phyloP scores from a whole-genome alignment of 2,888 invertebrate genomes.

The Aleiodes alternator region DNA sequence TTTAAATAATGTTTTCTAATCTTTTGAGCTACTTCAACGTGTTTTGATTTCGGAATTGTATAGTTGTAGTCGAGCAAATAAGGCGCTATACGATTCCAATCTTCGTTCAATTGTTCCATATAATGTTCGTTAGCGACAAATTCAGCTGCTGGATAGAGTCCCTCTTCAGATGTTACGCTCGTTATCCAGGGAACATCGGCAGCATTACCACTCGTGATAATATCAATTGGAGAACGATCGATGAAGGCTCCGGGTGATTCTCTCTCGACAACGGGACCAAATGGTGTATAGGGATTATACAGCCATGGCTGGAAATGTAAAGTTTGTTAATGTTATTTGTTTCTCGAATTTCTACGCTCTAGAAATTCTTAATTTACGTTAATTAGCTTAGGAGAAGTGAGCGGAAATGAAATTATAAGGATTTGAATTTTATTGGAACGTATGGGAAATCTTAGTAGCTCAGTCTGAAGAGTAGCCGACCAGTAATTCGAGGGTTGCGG shows the following conservation, averaged over 20 bases:
- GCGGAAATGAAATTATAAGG: too few species aligned
- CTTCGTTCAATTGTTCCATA: constrained; percentile 76
- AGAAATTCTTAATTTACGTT: too few species aligned
- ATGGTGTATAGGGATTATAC: constrained; percentile 82
- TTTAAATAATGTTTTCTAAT: constrained; percentile 78
- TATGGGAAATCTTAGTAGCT: too few species aligned
- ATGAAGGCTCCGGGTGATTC: constrained; percentile 80
- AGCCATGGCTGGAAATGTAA: constrained; percentile 76
- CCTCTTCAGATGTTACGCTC: constrained; percentile 82
- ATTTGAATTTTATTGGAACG: too few species aligned
- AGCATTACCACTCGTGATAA: constrained; percentile 79
- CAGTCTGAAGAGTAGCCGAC: too few species aligned
- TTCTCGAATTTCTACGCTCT: too few species aligned
- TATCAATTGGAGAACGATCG: constrained; percentile 79
- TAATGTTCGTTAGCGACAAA: constrained; percentile 73
- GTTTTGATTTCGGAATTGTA: constrained; percentile 68
- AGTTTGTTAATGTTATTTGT: neutral
- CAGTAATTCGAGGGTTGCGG: too few species aligned
- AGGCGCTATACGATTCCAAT: constrained; percentile 79
- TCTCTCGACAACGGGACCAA: constrained; percentile 83
- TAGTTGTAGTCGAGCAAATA: constrained; percentile 79
- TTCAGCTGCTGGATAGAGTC: constrained; percentile 81
- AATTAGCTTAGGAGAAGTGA: too few species aligned
- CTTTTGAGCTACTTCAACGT: constrained; percentile 69
- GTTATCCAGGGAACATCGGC: constrained; percentile 82